A percentile compares a stretch with the other conserved stretches of the same genome.
Conservation (phyloP, 1,140 invertebrate species). For the Drosophila novamexicana region DNA sequence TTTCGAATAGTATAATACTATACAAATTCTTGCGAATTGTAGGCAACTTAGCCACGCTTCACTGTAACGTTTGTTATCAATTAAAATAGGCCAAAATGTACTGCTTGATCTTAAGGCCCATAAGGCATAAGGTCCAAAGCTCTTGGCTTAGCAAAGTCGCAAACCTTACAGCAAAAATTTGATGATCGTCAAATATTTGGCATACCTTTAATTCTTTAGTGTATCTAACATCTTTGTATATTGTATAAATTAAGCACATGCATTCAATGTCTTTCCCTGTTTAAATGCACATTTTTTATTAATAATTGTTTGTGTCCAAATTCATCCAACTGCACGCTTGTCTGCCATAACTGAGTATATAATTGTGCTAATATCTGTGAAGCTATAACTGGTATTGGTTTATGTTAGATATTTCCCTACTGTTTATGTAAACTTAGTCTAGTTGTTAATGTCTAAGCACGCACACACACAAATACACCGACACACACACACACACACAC, state of each 20-base stretch:
- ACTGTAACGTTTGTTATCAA: not conserved
- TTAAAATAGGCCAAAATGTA: not conserved
- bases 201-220: too few relatives aligned
- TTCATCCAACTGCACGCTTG: not conserved
- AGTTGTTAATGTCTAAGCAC: conserved; percentile 12
- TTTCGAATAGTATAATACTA: not conserved
- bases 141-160: conserved; percentile 1
- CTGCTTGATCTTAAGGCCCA: conserved; percentile 5
- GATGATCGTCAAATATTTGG: not conserved
- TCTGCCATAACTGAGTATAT: not conserved
- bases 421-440: not conserved
- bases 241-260: too few relatives aligned
- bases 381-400: conserved; percentile 4
- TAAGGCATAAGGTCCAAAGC: not conserved
- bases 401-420: not conserved
- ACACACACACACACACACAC: conserved; percentile 5
- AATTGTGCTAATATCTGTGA: not conserved
- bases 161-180: not conserved
- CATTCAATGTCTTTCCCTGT: too few relatives aligned
- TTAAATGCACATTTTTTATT: too few relatives aligned
- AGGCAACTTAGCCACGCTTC: not conserved
- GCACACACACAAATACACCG: conserved; percentile 1
- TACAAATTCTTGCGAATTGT: not conserved
- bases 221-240: too few relatives aligned
- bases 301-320: not conserved